Percentiles rank a stretch among this genome's conserved stretches.
Evolutionary conservation across 2,797 vertebrate species (phyloP).

Genomic region (Cirrhinus mrigala): DNA sequence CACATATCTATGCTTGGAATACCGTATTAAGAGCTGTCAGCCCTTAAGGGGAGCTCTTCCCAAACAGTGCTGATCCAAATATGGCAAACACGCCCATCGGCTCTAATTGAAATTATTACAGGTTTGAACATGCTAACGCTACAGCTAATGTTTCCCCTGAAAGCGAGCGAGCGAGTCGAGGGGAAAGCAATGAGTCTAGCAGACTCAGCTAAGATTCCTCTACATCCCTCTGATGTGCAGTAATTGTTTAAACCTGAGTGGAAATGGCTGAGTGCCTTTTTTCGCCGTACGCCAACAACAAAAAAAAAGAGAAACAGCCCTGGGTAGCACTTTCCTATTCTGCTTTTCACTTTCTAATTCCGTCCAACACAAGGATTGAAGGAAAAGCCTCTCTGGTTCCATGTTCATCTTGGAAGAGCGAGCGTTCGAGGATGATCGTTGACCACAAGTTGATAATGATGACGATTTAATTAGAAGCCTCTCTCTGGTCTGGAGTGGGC

Average conservation of each 20-base stretch:
- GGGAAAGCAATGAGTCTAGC: conserved; percentile 68
- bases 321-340: conserved; percentile 62
- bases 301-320: conserved; percentile 23
- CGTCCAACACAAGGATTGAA: conserved; percentile 74
- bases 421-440: conserved; percentile 77
- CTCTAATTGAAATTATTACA: conserved; percentile 79
- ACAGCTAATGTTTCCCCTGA: conserved; percentile 39
- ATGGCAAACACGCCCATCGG: conserved; percentile 76
- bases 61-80: conserved; percentile 73
- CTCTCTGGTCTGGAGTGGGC: conserved; percentile 80
- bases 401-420: conserved; percentile 78
- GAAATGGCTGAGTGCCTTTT: conserved; percentile 74
- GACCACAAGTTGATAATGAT: conserved; percentile 87
- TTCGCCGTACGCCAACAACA: conserved; percentile 70
- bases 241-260: conserved; percentile 85
- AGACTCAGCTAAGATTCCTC: conserved; percentile 68
- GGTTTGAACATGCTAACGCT: conserved; percentile 49
- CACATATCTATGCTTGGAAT: conserved; percentile 81
- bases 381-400: conserved; percentile 77
- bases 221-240: conserved; percentile 75
- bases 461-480: conserved; percentile 89
- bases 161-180: conserved; percentile 53
- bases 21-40: conserved; percentile 79
- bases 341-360: conserved; percentile 75
- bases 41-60: conserved; percentile 74